Evolutionary conservation across 1,140 invertebrate genomes (phyloP).

Genomic region (Trinorchestia longiramus): DNA sequence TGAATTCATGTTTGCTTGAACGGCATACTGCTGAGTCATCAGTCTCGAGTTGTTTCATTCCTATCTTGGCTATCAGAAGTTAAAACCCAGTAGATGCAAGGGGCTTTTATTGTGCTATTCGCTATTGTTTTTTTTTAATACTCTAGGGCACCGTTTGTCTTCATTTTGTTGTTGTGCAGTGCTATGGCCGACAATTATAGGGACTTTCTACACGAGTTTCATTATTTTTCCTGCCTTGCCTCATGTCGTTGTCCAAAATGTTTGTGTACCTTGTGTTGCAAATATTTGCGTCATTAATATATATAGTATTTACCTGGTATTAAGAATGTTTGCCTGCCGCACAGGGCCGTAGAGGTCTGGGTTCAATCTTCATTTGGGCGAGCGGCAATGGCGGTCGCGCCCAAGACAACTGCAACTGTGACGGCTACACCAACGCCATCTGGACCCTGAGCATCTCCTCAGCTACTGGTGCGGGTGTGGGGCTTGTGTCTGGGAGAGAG

Average conservation of each 20-base stretch:
- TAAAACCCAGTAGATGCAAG: too few relatives aligned
- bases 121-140: too few relatives aligned
- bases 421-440: conserved; percentile 98
- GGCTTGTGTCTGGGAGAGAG: neutral
- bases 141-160: too few relatives aligned
- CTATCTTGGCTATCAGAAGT: too few relatives aligned
- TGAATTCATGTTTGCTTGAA: too few relatives aligned
- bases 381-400: conserved; percentile 97
- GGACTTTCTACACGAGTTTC: neutral
- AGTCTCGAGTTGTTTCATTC: too few relatives aligned
- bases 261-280: neutral
- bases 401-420: conserved; percentile 96
- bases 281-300: neutral
- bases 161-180: too few relatives aligned
- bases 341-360: conserved; percentile 91
- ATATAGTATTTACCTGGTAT: neutral
- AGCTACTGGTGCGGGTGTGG: conserved; percentile 70
- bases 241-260: neutral
- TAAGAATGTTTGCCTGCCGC: neutral
- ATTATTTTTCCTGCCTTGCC: neutral
- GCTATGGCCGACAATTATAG: too few relatives aligned
- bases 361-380: conserved; percentile 98
- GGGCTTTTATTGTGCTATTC: too few relatives aligned
- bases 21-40: too few relatives aligned
- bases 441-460: conserved; percentile 98